Evolutionary conservation across 2,113 vertebrate genomes (phyloP).

Genomic region (Formicarius rufipectus): DNA sequence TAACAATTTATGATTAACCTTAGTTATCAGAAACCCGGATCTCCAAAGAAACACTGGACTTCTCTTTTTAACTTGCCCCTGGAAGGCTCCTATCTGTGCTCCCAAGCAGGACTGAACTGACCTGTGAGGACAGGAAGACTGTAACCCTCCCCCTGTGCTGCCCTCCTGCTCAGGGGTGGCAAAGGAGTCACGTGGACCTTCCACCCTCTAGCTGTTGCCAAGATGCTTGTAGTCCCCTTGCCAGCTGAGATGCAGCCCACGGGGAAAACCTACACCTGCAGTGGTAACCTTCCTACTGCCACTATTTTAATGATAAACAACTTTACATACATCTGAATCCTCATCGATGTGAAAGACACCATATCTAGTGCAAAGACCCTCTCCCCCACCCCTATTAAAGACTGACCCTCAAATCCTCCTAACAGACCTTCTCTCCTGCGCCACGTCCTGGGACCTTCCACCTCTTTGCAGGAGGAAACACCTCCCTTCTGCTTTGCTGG

Average conservation of each 20-base stretch:
- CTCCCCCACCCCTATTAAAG: neutral
- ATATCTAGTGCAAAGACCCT: neutral
- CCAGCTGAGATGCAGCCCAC: neutral
- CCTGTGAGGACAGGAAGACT: neutral
- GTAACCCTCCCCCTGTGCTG: neutral
- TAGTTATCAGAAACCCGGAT: neutral
- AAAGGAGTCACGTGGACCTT: neutral
- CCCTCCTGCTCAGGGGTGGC: rapidly evolving
- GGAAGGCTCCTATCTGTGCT: neutral
- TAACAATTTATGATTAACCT: neutral
- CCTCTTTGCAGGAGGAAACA: slow-evolving; percentile 47
- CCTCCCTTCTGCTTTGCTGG: slow-evolving; percentile 41
- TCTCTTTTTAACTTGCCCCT: neutral
- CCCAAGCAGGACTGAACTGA: neutral
- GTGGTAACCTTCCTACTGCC: neutral
- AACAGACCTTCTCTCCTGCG: slow-evolving; percentile 50
- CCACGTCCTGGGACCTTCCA: slow-evolving; percentile 47
- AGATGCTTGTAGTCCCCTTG: neutral
- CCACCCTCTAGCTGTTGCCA: neutral
- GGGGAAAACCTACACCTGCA: neutral
- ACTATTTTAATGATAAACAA: neutral
- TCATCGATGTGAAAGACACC: neutral
- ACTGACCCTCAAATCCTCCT: slow-evolving; percentile 33
- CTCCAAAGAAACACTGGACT: neutral
- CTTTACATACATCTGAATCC: neutral